Conservation (phyloP, 2,797 vertebrate species). For the Mallotus villosus region DNA sequence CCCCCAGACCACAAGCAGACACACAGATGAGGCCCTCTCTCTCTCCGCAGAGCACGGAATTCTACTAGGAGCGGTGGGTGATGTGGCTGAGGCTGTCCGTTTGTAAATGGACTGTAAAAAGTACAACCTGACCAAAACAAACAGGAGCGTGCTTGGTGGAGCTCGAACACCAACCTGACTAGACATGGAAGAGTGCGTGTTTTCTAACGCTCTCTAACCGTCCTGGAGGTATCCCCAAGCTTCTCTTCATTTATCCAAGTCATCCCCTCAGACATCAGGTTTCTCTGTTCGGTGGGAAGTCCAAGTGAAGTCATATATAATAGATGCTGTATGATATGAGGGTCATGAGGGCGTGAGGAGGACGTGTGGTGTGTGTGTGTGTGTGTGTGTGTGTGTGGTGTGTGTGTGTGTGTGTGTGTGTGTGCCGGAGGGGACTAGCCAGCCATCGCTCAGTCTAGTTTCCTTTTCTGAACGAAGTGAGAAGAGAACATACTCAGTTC, state of each 20-base stretch:
- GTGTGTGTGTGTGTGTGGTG: too few relatives aligned
- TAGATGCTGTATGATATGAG: background rate
- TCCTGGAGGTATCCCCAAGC: background rate
- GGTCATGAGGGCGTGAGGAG: background rate
- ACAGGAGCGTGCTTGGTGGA: too few relatives aligned
- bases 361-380: background rate
- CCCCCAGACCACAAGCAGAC: conserved; percentile 14
- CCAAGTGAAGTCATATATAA: background rate
- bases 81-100: background rate
- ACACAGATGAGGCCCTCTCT: too few relatives aligned
- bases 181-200: background rate
- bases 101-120: background rate
- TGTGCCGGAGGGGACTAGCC: background rate
- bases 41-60: background rate
- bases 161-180: background rate
- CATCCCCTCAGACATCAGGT: background rate
- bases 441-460: conserved; percentile 12
- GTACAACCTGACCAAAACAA: too few relatives aligned
- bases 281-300: background rate
- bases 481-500: background rate
- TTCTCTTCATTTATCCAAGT: background rate
- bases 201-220: too few relatives aligned
- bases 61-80: background rate
- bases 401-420: background rate
- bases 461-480: background rate